Percentiles rank a stretch among this genome's conserved stretches.
Conservation (phyloP, 2,797 vertebrate genomes). For the Myiotriccus ornatus region DNA sequence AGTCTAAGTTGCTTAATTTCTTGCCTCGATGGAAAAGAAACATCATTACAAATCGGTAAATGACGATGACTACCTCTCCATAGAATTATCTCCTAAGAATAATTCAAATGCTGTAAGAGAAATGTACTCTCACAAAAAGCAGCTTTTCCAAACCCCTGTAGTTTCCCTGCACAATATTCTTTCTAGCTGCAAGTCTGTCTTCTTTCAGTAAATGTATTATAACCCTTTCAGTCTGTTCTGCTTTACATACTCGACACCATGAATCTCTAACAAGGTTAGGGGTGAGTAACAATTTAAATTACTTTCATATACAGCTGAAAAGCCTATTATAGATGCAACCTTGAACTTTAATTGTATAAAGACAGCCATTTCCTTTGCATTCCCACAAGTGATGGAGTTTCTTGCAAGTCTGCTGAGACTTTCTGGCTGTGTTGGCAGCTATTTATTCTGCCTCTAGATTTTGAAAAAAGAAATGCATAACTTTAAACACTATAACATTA, state of each 20-base stretch:
- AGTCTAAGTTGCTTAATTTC: not conserved
- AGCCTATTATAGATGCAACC: conserved; percentile 53
- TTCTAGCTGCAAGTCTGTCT: not conserved
- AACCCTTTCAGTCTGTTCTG: conserved; percentile 35
- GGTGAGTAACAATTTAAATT: conserved; percentile 59
- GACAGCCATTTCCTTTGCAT: conserved; percentile 38
- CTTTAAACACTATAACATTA: not conserved
- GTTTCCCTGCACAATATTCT: not conserved
- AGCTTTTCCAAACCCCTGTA: not conserved
- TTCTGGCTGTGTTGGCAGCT: not conserved
- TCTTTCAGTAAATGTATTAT: conserved; percentile 7
- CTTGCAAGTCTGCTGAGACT: not conserved
- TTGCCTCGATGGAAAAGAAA: not conserved
- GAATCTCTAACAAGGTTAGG: conserved; percentile 54
- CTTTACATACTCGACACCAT: conserved; percentile 21
- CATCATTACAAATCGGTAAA: not conserved
- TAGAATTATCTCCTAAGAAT: not conserved
- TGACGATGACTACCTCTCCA: not conserved
- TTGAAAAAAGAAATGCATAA: not conserved
- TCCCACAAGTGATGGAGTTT: not conserved
- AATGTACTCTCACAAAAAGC: not conserved
- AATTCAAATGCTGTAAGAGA: not conserved
- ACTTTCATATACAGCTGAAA: conserved; percentile 55
- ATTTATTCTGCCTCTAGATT: not conserved
- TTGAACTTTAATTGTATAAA: conserved; percentile 60